These are phyloP conservation scores for Subanguina moxae DNA, from an alignment of 1,140 invertebrate genomes.

Conservation along the genomic window DNA sequence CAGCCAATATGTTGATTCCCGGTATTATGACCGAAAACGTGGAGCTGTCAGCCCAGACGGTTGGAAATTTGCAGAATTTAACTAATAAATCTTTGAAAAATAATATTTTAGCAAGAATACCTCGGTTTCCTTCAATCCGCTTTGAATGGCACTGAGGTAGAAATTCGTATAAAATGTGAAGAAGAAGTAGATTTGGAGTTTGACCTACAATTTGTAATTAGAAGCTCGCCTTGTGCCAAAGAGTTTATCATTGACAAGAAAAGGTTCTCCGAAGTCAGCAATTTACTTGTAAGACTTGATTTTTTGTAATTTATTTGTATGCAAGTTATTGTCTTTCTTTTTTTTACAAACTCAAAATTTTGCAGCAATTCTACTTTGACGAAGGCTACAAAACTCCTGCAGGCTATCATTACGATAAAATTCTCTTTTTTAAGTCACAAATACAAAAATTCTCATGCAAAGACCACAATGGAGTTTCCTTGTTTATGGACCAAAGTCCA, in stretches of 20 bases:
- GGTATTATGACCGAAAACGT: conserved; percentile 44
- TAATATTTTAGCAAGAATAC: conserved; percentile 49
- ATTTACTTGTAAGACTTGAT: conserved; percentile 51
- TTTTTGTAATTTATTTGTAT: background rate
- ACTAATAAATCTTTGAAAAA: conserved; percentile 5
- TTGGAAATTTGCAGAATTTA: conserved; percentile 6
- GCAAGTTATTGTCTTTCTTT: background rate
- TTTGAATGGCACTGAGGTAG: conserved; percentile 55
- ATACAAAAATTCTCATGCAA: conserved; percentile 46
- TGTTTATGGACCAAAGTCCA: conserved; percentile 34
- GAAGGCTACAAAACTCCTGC: conserved; percentile 47
- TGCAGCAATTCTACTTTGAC: conserved; percentile 58
- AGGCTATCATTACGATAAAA: conserved; percentile 50
- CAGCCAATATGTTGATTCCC: conserved; percentile 38
- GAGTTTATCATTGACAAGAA: conserved; percentile 52
- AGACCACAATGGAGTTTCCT: conserved; percentile 30
- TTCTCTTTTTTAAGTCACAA: conserved; percentile 49
- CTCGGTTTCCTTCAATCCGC: conserved; percentile 57
- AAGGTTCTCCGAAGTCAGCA: conserved; percentile 39
- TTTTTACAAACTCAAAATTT: conserved; percentile 10
- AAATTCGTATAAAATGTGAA: conserved; percentile 45
- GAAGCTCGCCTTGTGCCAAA: conserved; percentile 57
- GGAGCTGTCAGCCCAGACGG: conserved; percentile 30
- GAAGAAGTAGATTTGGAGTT: conserved; percentile 37
- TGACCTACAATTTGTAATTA: conserved; percentile 51